phyloP scores from a whole-genome alignment of 2,113 vertebrate species.

The Coreoperca whiteheadi region DNA sequence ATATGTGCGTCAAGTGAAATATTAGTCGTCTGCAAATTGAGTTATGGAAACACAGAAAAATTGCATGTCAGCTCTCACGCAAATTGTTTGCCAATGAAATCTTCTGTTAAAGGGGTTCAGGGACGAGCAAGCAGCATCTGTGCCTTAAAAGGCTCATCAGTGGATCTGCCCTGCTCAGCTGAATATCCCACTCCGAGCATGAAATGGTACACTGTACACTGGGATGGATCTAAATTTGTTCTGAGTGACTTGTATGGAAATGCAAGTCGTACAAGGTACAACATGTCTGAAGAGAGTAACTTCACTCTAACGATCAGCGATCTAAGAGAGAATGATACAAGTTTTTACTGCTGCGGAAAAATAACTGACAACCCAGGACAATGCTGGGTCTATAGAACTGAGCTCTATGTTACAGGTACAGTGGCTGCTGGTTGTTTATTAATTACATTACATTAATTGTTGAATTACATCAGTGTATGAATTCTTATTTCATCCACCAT shows the following conservation, averaged over 20 bases:
- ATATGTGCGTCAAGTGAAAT: no score
- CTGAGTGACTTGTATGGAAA: fast-evolving
- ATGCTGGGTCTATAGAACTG: background rate
- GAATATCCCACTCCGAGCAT: background rate
- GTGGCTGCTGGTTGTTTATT: background rate
- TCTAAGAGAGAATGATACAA: slow-evolving; percentile 28
- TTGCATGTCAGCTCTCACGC: no score
- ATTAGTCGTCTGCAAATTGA: no score
- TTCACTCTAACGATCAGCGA: slow-evolving; percentile 10
- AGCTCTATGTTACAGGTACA: slow-evolving; percentile 20
- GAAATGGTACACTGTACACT: background rate
- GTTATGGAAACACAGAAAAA: no score
- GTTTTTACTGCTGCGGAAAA: background rate
- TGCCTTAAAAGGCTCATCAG: slow-evolving; percentile 10
- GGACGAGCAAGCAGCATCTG: background rate
- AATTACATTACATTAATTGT: no score
- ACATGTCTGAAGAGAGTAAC: background rate
- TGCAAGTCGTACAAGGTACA: background rate
- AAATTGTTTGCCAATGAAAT: background rate
- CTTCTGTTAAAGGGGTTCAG: slow-evolving; percentile 2
- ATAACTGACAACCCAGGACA: no score
- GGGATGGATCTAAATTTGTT: fast-evolving
- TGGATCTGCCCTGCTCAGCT: slow-evolving; percentile 11
- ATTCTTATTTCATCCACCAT: background rate
- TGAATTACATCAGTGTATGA: background rate